A percentile compares a stretch with the other conserved stretches of the same genome.
Conservation (phyloP, 1,140 invertebrate genomes). For the Sinella curviseta region DNA sequence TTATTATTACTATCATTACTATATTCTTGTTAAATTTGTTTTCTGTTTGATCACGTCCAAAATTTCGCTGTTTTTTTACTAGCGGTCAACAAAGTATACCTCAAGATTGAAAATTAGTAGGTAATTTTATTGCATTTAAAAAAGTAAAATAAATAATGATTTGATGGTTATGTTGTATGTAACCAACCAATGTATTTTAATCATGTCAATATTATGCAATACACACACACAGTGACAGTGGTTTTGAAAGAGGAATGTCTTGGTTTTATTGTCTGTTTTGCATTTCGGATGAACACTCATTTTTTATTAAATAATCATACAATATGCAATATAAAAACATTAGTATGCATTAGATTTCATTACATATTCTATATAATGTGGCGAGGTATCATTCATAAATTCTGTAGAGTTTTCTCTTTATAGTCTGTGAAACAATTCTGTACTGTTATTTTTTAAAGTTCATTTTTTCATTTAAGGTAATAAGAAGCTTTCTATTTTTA, state of each 20-base stretch:
- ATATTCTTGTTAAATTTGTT: too few relatives aligned
- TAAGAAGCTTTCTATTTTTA: background rate
- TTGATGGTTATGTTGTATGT: conserved; percentile 19
- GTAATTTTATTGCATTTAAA: conserved; percentile 1
- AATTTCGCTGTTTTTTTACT: conserved; percentile 9
- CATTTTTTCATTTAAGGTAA: too few relatives aligned
- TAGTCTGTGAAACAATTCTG: too few relatives aligned
- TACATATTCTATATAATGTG: too few relatives aligned
- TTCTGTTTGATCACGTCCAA: background rate
- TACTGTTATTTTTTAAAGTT: too few relatives aligned
- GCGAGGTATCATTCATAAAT: too few relatives aligned
- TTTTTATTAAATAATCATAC: background rate
- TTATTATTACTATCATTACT: background rate
- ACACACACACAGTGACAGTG: background rate
- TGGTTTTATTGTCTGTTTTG: background rate
- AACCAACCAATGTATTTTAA: conserved; percentile 4
- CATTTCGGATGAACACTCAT: background rate
- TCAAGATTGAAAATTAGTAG: background rate
- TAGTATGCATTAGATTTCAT: too few relatives aligned
- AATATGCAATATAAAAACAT: too few relatives aligned
- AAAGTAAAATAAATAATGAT: background rate
- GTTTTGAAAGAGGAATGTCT: background rate
- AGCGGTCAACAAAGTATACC: conserved; percentile 12
- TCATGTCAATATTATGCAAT: conserved; percentile 7
- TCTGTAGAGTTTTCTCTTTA: too few relatives aligned